phyloP scores from a whole-genome alignment of 2,113 vertebrate species.

The Cryptoleucopteryx plumbea region DNA sequence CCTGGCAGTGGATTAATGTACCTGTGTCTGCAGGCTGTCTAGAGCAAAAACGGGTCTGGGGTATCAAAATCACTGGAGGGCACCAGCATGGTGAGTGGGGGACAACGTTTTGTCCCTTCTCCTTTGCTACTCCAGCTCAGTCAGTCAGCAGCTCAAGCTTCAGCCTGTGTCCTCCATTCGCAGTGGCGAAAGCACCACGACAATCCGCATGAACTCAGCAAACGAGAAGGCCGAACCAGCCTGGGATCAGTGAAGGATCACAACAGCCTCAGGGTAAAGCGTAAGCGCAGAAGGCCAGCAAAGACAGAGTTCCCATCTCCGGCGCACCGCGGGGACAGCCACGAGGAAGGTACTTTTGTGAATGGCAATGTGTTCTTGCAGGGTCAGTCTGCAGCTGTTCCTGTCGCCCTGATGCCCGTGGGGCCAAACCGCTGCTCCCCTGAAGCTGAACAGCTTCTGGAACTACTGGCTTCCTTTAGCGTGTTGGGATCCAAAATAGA shows the following conservation, averaged over 20 bases:
- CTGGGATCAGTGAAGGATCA: constrained; percentile 65
- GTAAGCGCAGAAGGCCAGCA: constrained; percentile 68
- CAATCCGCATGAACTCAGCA: constrained; percentile 50
- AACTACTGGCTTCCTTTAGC: not conserved
- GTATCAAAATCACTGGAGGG: not conserved
- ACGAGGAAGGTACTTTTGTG: constrained; percentile 69
- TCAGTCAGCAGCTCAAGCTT: not conserved
- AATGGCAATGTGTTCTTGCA: fast-evolving
- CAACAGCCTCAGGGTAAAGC: constrained; percentile 71
- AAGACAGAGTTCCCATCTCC: constrained; percentile 58
- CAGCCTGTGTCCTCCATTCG: not conserved
- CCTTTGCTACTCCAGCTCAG: not conserved
- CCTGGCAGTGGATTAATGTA: not conserved
- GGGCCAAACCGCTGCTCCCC: not conserved
- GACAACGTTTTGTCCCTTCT: not conserved
- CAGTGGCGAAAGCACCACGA: constrained; percentile 70
- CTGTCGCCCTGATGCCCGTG: fast-evolving
- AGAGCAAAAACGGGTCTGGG: not conserved
- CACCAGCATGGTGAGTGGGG: not conserved
- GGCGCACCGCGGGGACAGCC: constrained; percentile 41
- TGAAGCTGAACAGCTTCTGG: not conserved
- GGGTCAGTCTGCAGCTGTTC: not conserved
- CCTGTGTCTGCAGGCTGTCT: not conserved
- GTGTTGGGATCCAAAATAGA: not conserved
- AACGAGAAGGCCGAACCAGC: constrained; percentile 38